A percentile compares a stretch with the other conserved stretches of the same genome.
Evolutionary conservation across 2,113 vertebrate genomes (phyloP).

Genomic region (Meleagris gallopavo): DNA sequence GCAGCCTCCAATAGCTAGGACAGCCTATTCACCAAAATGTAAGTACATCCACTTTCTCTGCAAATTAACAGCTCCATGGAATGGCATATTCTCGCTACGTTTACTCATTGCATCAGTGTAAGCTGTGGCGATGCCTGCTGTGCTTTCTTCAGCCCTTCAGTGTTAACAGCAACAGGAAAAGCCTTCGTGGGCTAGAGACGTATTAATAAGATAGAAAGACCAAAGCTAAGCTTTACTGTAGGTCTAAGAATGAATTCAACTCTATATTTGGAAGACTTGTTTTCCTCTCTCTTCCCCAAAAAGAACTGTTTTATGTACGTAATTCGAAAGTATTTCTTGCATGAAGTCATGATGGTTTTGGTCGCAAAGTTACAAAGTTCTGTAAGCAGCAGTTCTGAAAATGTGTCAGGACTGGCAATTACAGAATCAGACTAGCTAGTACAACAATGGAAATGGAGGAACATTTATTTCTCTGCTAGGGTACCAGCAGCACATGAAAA

Average conservation of each 20-base stretch:
- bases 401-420: neutral
- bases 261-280: neutral
- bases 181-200: neutral
- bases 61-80: neutral
- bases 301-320: fast-evolving
- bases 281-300: too few relatives aligned
- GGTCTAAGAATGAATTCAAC: neutral
- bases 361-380: neutral
- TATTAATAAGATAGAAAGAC: neutral
- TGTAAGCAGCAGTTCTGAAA: neutral
- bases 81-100: neutral
- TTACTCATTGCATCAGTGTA: neutral
- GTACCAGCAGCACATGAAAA: neutral
- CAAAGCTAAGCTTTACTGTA: neutral
- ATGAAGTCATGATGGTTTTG: neutral
- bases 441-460: neutral
- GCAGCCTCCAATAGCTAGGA: neutral
- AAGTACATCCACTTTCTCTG: neutral
- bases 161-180: neutral
- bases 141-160: neutral
- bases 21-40: neutral
- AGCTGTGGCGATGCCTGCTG: neutral
- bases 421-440: fast-evolving
- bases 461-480: neutral
- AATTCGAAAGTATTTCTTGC: neutral